A percentile compares a stretch with the other conserved stretches of the same genome.
These are phyloP conservation scores for Drosophila prolongata DNA, from an alignment of 2,888 invertebrate species.

Conservation along the genomic window DNA sequence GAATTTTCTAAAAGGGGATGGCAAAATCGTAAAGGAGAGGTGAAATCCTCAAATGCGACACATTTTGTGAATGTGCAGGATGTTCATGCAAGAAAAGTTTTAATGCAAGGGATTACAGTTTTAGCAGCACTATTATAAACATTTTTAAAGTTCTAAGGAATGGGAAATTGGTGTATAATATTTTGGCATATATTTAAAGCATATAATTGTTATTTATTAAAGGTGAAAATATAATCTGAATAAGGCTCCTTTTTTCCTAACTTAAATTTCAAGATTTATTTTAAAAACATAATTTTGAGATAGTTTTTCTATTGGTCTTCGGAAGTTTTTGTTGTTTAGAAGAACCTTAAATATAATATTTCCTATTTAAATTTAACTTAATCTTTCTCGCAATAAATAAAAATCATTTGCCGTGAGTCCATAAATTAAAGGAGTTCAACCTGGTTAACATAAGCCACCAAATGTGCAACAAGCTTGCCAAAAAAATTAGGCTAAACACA, in stretches of 20 bases:
- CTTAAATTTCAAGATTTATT: too few relatives aligned
- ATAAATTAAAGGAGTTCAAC: background rate
- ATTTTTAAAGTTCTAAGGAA: background rate
- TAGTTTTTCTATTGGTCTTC: too few relatives aligned
- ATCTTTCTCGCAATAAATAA: too few relatives aligned
- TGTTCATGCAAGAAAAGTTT: background rate
- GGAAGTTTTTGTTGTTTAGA: too few relatives aligned
- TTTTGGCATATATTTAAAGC: too few relatives aligned
- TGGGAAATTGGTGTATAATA: too few relatives aligned
- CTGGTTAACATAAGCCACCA: conserved; percentile 7
- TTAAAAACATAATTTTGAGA: too few relatives aligned
- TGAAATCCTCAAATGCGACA: background rate
- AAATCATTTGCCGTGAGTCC: background rate
- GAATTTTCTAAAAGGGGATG: background rate
- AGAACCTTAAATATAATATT: too few relatives aligned
- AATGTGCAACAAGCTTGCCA: conserved; percentile 14
- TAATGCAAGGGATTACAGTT: background rate
- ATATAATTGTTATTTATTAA: too few relatives aligned
- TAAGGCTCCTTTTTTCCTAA: too few relatives aligned
- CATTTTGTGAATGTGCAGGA: background rate
- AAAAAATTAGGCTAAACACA: conserved; percentile 34
- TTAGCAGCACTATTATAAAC: background rate
- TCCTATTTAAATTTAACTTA: too few relatives aligned
- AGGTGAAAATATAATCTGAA: too few relatives aligned
- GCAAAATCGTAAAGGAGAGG: background rate